Evolutionary conservation across 2,113 vertebrate species (phyloP).

Genomic region (Dipodomys merriami): DNA sequence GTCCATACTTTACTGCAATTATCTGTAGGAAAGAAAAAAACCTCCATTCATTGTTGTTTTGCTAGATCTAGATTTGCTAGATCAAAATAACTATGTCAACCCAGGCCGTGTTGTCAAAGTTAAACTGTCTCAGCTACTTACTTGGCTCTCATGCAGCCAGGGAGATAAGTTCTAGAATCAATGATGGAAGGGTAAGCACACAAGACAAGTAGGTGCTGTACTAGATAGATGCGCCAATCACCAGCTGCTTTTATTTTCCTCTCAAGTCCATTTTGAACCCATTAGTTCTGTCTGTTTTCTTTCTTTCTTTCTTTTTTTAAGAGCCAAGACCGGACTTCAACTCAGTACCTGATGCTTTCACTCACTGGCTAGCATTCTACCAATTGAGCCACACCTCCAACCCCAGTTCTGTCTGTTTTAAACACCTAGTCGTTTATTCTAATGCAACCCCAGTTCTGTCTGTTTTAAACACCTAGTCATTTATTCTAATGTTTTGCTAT

Average conservation of each 20-base stretch:
- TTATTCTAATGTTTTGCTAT: not conserved
- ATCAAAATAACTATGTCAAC: not conserved
- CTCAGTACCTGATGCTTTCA: too few relatives aligned
- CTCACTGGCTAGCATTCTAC: too few relatives aligned
- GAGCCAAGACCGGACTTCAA: too few relatives aligned
- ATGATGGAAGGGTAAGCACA: not conserved
- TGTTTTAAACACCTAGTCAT: not conserved
- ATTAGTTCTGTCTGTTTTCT: not conserved
- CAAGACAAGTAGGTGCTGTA: not conserved
- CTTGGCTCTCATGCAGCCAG: not conserved
- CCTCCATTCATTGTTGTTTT: not conserved
- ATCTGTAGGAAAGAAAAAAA: not conserved
- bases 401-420: too few relatives aligned
- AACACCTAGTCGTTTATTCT: too few relatives aligned
- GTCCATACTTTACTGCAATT: not conserved
- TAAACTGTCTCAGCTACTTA: not conserved
- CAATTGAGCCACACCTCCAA: too few relatives aligned
- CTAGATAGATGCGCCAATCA: not conserved
- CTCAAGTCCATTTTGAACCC: not conserved
- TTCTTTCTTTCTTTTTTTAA: too few relatives aligned
- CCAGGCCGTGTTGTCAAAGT: not conserved
- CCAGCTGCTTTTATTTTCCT: too few relatives aligned
- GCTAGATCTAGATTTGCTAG: too few relatives aligned
- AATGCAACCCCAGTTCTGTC: not conserved
- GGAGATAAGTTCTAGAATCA: too few relatives aligned